phyloP scores from a whole-genome alignment of 92 coral and sea anemone genomes.

The Nematostella vectensis region DNA sequence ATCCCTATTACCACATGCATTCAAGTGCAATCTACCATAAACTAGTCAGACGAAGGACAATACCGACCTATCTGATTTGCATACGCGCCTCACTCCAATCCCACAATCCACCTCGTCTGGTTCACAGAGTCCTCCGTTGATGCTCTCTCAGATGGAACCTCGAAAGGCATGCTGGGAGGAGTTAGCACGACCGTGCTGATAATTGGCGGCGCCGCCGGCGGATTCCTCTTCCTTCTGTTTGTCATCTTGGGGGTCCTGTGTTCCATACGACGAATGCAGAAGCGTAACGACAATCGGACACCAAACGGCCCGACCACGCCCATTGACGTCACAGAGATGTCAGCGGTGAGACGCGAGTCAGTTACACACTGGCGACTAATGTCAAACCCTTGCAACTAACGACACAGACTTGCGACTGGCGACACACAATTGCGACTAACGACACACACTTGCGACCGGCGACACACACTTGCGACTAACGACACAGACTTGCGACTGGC shows the following conservation, averaged over 20 bases:
- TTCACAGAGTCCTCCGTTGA: constrained; percentile 43
- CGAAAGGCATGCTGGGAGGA: constrained; percentile 26
- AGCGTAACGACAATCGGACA: constrained; percentile 33
- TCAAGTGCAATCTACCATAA: too few relatives aligned
- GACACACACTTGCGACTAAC: too few relatives aligned
- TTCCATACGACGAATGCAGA: constrained; percentile 70
- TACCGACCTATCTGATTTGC: too few relatives aligned
- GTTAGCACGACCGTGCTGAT: constrained; percentile 49
- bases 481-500: too few relatives aligned
- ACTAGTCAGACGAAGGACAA: too few relatives aligned
- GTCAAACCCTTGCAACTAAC: too few relatives aligned
- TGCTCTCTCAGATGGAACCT: constrained; percentile 27
- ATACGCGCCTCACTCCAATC: constrained; percentile 5
- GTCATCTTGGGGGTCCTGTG: constrained; percentile 65
- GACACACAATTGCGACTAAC: too few relatives aligned
- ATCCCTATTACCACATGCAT: too few relatives aligned
- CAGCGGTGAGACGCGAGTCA: constrained; percentile 28
- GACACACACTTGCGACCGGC: too few relatives aligned
- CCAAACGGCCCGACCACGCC: constrained; percentile 67
- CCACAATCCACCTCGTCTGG: constrained; percentile 15
- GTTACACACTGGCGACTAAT: background rate
- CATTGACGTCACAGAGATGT: constrained; percentile 57
- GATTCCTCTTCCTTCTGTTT: constrained; percentile 59
- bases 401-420: too few relatives aligned
- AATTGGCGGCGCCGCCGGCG: constrained; percentile 76